These are phyloP conservation scores for Sminthopsis crassicaudata DNA, from an alignment of 2,113 vertebrate genomes.

Conservation along the genomic window DNA sequence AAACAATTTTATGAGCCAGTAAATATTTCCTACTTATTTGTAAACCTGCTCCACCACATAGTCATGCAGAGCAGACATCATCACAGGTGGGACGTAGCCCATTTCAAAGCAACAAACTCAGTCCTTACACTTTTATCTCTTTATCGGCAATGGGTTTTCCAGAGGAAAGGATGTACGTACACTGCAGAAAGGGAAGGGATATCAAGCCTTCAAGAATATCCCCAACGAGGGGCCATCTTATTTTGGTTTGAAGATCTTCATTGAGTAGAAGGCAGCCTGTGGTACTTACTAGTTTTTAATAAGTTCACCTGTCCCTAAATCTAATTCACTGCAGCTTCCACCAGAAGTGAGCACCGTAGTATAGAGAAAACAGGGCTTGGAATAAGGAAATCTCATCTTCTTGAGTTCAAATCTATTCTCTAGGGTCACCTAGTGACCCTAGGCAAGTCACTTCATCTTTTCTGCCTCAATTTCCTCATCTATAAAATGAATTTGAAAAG, in stretches of 20 bases:
- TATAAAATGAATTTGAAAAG: too few species aligned
- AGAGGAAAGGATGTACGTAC: neutral
- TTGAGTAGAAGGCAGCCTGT: neutral
- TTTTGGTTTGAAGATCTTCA: neutral
- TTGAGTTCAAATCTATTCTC: too few species aligned
- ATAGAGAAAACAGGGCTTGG: too few species aligned
- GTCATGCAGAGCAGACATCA: neutral
- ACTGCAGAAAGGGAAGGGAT: neutral
- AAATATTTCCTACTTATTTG: conserved; percentile 15
- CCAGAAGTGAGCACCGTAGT: neutral
- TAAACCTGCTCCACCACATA: conserved; percentile 9
- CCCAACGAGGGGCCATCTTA: neutral
- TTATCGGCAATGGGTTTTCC: neutral
- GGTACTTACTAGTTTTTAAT: neutral
- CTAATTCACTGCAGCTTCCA: neutral
- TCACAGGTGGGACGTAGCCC: neutral
- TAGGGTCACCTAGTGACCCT: too few species aligned
- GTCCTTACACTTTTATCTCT: neutral
- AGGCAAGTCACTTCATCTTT: too few species aligned
- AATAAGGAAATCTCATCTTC: too few species aligned
- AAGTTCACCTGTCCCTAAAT: neutral
- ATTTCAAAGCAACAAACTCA: conserved; percentile 7
- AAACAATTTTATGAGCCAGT: conserved; percentile 18
- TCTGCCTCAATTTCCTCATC: too few species aligned
- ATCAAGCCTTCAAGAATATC: neutral